Percentiles rank a stretch among this genome's conserved stretches.
phyloP scores from a whole-genome alignment of 2,888 invertebrate species.

The Agrochola macilenta region DNA sequence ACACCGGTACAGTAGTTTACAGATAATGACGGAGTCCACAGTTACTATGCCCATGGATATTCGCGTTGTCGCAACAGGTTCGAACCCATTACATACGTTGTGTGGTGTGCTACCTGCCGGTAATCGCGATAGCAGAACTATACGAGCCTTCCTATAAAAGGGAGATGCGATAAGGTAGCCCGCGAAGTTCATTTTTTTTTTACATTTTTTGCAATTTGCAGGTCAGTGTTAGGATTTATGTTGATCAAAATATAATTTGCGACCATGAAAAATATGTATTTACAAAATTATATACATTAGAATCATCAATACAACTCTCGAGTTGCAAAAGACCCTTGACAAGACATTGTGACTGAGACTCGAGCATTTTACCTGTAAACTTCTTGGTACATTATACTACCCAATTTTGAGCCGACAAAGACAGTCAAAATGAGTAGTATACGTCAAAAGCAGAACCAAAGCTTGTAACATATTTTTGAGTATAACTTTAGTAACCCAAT shows the following conservation, averaged over 20 bases:
- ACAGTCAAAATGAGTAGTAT: slow-evolving; percentile 63
- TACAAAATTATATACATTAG: background rate
- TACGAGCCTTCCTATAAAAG: background rate
- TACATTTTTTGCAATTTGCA: background rate
- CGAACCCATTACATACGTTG: background rate
- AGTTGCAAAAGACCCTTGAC: background rate
- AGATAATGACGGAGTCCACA: slow-evolving; percentile 24
- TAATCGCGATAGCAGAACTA: no score
- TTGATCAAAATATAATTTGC: background rate
- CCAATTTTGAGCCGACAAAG: slow-evolving; percentile 32
- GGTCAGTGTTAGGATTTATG: background rate
- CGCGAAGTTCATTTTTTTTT: background rate
- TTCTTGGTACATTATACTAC: slow-evolving; percentile 5
- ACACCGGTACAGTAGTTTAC: background rate
- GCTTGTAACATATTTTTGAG: slow-evolving; percentile 67
- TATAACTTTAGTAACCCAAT: background rate
- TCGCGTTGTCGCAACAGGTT: background rate
- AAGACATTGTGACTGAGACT: slow-evolving; percentile 13
- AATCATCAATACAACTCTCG: background rate
- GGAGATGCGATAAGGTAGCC: background rate
- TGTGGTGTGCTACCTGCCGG: background rate
- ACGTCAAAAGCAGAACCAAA: slow-evolving; percentile 56
- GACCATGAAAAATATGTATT: background rate
- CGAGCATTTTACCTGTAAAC: slow-evolving; percentile 26
- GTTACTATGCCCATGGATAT: background rate